Conservation (phyloP, 1,140 invertebrate genomes). For the Cotesia typhae region DNA sequence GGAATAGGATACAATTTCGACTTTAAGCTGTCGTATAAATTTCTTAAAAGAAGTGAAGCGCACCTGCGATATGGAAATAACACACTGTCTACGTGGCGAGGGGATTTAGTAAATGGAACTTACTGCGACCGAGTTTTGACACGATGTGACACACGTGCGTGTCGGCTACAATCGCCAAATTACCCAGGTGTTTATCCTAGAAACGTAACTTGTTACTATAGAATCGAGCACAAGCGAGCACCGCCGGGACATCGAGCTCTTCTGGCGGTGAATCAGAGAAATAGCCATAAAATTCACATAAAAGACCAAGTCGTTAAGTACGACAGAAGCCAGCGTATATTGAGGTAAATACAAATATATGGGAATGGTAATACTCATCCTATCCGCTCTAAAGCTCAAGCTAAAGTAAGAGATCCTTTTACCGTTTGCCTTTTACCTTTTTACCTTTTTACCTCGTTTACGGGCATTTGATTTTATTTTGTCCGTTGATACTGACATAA, state of each 20-base stretch:
- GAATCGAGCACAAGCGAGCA: slow-evolving; percentile 74
- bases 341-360: slow-evolving; percentile 68
- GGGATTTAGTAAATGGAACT: slow-evolving; percentile 74
- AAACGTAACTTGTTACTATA: slow-evolving; percentile 85
- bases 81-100: slow-evolving; percentile 74
- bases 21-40: slow-evolving; percentile 85
- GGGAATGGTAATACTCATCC: not conserved
- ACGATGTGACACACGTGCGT: slow-evolving; percentile 67
- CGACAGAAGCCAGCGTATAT: slow-evolving; percentile 76
- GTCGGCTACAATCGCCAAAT: slow-evolving; percentile 84
- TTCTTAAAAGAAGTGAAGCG: slow-evolving; percentile 77
- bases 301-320: slow-evolving; percentile 81
- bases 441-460: too few species aligned
- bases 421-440: too few species aligned
- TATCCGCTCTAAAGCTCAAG: too few species aligned
- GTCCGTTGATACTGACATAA: too few species aligned
- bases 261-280: slow-evolving; percentile 77
- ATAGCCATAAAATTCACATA: slow-evolving; percentile 81
- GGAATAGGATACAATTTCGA: slow-evolving; percentile 83
- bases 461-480: too few species aligned
- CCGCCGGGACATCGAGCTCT: slow-evolving; percentile 78
- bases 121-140: slow-evolving; percentile 83
- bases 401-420: too few species aligned
- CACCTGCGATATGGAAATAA: slow-evolving; percentile 80
- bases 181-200: slow-evolving; percentile 87